Evolutionary conservation across 2,888 invertebrate genomes (phyloP), one percentile per base, ranked within the genome.

Genomic region (Archaeoteleia sp.): DNA sequence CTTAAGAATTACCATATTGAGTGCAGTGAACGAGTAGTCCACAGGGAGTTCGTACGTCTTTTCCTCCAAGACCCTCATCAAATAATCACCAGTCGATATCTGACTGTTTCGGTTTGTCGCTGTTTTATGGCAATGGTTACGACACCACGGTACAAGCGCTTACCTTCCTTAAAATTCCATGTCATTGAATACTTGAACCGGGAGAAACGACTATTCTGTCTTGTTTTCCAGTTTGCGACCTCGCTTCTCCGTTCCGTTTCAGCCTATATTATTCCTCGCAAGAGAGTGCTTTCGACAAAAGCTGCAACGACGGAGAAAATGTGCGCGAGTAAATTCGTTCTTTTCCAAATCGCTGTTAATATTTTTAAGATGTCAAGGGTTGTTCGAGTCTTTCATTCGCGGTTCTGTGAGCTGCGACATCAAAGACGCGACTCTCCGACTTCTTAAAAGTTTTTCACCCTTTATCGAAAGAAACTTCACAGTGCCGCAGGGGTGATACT

Each of bases 361-460:
- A 76, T 76, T 77, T 80, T 79, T 76, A 76, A 79, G 75, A 78
- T 72, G 73, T 63, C 70, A 72, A 70, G 71, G 67, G 65, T 61
- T 62, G 65, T 66, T 66, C 45, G 67, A 37, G 40, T 51, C 62
- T 68, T 70, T 70, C 69, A 71, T 72, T 67, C 65, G 65, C 30
- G 43, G 35, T 67, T 70, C 67, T 55, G 51, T 43, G 57, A 40
- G 25, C 40, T 61, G 65, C 73, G 70, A 83, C 79, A 83, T 84
- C 83, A 84, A 84, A 84, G 84, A 75, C 70, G 68, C 72, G 51
- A 53, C 71, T 72, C 62, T 72, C 62, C 40, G 76, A 73, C 78
- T 79, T 79, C 78, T 80, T 81, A 74, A 78, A 81, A 81, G 75
- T 82, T 80, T 80, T 78, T 77, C 71, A 77, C 78, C 80, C 81